Base-by-base conservation (phyloP, 1,140 invertebrate genomes). In the Ips nitidus region DNA sequence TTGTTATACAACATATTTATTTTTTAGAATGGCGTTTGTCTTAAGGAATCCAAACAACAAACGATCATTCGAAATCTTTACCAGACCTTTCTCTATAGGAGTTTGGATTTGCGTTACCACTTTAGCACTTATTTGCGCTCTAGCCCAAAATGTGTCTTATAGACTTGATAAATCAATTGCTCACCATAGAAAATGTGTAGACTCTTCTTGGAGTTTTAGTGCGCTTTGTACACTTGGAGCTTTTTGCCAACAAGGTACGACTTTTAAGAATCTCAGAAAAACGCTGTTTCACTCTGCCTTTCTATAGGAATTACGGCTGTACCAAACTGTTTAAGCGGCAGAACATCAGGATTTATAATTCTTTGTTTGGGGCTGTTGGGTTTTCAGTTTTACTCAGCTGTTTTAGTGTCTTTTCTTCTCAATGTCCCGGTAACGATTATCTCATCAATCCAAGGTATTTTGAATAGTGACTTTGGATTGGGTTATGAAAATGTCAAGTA, bases 381-480 rank as follows among this genome's bases (percentile, higher is more conserved):
- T 6, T 89, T 86, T 78, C 89, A 90, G 75, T 91, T 89, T 74
- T 92, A 91, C 76, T 90, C 89, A 39, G 90, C 89, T 0, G 88
- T 84, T 69, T 88, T 92, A 66, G 89, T 91, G 1, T 89, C 89
- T 3, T 87, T 86, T 1, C 77, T 91, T 22, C 79, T 91, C 36
- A 84, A 87, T 68, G 85, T 88, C 59, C 84, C 87, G 41, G 85
- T 86, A 0, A 85, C 83, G 61, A 86, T 84, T 4, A 89, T 92
- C 2, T 86, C 82, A 43, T 88, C 83, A 0, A 41, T 90, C 8
- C 61, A 75, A 63, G 72, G 69, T 47, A 57, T 76, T 42, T n/a
- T 71, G 58, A 69, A 71, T 60, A 73, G 70, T 52, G 61, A 66
- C 52, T 74, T 77, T 56, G 66, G 68, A 42, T 65, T 70, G 50